Base-by-base conservation (phyloP, 2,113 vertebrate genomes). In the Apistogramma diplotaenia region DNA sequence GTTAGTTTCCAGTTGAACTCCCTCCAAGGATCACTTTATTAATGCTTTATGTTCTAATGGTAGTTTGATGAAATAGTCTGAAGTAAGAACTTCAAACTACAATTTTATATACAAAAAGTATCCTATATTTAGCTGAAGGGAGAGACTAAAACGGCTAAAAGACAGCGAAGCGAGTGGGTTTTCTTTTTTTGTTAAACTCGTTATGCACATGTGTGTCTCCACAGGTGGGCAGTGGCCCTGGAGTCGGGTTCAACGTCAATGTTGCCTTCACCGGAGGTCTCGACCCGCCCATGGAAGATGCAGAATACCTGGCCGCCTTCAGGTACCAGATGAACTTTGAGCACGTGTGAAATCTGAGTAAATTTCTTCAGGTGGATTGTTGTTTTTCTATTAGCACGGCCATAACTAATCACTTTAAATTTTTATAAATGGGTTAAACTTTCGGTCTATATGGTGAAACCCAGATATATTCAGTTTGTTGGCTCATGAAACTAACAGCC, bases 241-340 rank as follows among this genome's bases (percentile, higher is more conserved):
- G 97, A 15, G 94, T 97, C 25, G 98, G 98, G 27, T 99, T 99
- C 88, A 99, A 97, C 0, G 96, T 99, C 74, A 99, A 99, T 51
- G 96, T 99, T 78, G 98, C 98, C 12, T 99, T 99, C 89, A 97
- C 98, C 0, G 98, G 98, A 1, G 98, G 98, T 25, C 96, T 99
- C 1, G 97, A 98, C 11, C 98, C 97, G 0, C 97, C 98, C 2
- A 99, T 99, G 96, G 97, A 97, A 73, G 98, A 99, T 0, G 93
- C 93, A 0, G 98, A 99, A 81, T 99, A 99, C 92, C 90, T 99
- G 89, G 95, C 97, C 23, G 98, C 98, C 82, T 99, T 99, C 95
- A 98, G 98, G 98, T 99, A 93, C 13, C 27, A 25, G 4, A 53
- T 18, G n/a, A 18, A 2, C 21, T 5, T 46, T 13, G 2, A 67